phyloP scores from a whole-genome alignment of 2,113 vertebrate genomes.

The Hyperoodon ampullatus region DNA sequence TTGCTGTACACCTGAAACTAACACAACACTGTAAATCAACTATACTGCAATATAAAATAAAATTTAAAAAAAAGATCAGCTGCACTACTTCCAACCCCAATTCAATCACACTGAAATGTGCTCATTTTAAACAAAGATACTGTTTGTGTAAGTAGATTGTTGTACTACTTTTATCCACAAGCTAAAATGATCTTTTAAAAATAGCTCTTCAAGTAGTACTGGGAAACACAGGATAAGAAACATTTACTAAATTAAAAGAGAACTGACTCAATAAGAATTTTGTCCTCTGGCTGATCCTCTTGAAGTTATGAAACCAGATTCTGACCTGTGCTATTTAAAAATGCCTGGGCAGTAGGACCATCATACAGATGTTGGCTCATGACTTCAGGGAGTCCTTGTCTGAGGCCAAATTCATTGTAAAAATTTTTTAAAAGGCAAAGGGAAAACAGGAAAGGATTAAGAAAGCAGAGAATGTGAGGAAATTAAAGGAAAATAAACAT shows the following conservation, averaged over 20 bases:
- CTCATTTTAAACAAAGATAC: slow-evolving; percentile 46
- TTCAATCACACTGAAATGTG: not conserved
- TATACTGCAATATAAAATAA: not conserved
- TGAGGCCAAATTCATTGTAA: not conserved
- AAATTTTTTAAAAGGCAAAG: not conserved
- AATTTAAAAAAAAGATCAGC: not conserved
- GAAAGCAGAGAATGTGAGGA: not conserved
- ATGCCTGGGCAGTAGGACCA: not conserved
- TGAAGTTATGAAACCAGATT: not conserved
- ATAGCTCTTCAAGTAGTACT: slow-evolving; percentile 2
- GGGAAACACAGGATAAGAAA: slow-evolving; percentile 24
- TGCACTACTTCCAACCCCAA: not conserved
- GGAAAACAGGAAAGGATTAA: not conserved
- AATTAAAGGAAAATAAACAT: not conserved
- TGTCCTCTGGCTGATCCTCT: slow-evolving; percentile 22
- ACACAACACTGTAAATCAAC: not conserved
- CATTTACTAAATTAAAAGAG: slow-evolving; percentile 64
- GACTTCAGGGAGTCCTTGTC: not conserved
- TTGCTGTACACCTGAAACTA: not conserved
- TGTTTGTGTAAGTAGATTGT: not conserved
- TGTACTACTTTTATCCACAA: slow-evolving; percentile 42
- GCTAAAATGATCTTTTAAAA: slow-evolving; percentile 52
- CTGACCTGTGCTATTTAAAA: not conserved
- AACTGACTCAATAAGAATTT: slow-evolving; percentile 29
- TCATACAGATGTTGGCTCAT: not conserved